Evolutionary conservation across 2,888 invertebrate species (phyloP).

Genomic region (Eupeodes luniger): DNA sequence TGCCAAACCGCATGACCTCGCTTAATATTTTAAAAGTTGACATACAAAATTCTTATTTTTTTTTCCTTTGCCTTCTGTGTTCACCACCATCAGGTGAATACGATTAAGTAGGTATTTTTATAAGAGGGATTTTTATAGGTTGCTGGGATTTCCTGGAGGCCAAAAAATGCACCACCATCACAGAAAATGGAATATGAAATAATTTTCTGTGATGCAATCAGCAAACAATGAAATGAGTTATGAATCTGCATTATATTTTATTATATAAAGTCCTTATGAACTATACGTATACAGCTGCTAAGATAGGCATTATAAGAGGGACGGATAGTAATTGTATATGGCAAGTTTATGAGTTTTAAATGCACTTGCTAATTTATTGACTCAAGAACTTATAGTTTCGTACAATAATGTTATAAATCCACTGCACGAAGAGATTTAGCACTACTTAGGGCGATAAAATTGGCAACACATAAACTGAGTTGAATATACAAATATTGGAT

Average conservation of each 20-base stretch:
- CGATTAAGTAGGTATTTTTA: constrained; percentile 36
- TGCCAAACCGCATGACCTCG: constrained; percentile 66
- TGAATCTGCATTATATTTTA: constrained; percentile 64
- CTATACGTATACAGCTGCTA: background rate
- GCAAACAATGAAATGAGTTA: constrained; percentile 74
- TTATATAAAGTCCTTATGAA: constrained; percentile 32
- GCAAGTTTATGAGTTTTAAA: background rate
- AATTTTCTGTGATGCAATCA: constrained; percentile 64
- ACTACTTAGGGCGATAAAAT: background rate
- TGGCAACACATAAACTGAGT: background rate
- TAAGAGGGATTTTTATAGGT: background rate
- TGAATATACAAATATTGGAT: background rate
- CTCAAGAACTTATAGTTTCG: constrained; percentile 11
- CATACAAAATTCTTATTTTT: constrained; percentile 33
- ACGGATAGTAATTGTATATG: background rate
- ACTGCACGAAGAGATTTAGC: background rate
- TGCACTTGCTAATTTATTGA: constrained; percentile 56
- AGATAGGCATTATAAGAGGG: background rate
- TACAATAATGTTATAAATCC: background rate
- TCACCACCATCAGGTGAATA: constrained; percentile 64
- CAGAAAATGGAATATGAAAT: constrained; percentile 37
- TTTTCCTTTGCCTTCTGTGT: constrained; percentile 25
- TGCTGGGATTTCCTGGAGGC: background rate
- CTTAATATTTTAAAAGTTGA: constrained; percentile 65
- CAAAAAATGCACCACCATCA: background rate